These are phyloP conservation scores for Trichogramma dendrolimi DNA, from an alignment of 2,888 invertebrate genomes.

Conservation along the genomic window DNA sequence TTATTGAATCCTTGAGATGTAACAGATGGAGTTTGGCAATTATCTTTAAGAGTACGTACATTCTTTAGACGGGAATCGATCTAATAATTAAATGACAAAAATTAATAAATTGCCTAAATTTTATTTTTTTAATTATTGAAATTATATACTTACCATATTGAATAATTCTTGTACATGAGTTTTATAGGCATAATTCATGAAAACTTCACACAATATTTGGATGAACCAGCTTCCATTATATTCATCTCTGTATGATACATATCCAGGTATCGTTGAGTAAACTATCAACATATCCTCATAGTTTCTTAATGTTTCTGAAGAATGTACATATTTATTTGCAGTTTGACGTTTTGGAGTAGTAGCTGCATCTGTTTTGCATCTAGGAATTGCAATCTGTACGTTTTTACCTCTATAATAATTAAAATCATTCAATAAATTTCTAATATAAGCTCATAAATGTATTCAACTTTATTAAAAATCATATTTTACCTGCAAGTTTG, in stretches of 20 bases:
- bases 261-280: conserved; percentile 55
- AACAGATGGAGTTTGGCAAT: conserved; percentile 42
- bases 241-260: conserved; percentile 57
- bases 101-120: conserved; percentile 5
- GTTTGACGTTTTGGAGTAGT: conserved; percentile 11
- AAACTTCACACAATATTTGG: conserved; percentile 56
- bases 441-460: background rate
- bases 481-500: conserved; percentile 55
- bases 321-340: conserved; percentile 23
- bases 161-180: conserved; percentile 42
- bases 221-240: conserved; percentile 60
- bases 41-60: conserved; percentile 29
- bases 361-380: conserved; percentile 28
- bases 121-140: background rate
- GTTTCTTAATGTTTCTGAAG: conserved; percentile 34
- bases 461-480: background rate
- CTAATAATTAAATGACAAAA: conserved; percentile 30
- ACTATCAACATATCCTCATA: conserved; percentile 57
- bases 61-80: conserved; percentile 39
- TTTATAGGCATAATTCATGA: conserved; percentile 46
- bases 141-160: conserved; percentile 35
- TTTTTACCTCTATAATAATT: conserved; percentile 34
- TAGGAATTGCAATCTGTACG: conserved; percentile 30
- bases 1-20: conserved; percentile 42
- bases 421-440: background rate